These are phyloP conservation scores for Hippolais icterina DNA, from an alignment of 2,113 vertebrate species.

Conservation along the genomic window DNA sequence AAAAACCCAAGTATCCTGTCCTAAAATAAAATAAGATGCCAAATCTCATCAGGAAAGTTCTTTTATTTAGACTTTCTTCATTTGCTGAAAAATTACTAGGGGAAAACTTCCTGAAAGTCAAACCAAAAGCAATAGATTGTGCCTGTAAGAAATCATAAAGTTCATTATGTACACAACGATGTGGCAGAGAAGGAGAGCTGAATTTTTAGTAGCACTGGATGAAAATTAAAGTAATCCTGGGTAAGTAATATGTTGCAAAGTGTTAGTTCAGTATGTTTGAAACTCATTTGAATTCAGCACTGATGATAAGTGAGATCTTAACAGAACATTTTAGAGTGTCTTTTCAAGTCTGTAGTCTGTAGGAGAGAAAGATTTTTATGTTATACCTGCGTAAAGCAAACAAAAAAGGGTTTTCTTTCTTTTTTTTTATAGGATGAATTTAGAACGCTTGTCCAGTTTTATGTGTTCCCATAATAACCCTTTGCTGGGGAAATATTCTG, in stretches of 20 bases:
- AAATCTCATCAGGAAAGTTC: not conserved
- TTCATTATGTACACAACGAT: conserved; percentile 56
- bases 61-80: conserved; percentile 44
- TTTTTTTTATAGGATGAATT: not conserved
- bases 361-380: not conserved
- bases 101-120: conserved; percentile 57
- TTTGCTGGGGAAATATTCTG: not conserved
- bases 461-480: not conserved
- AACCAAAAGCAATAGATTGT: conserved; percentile 31
- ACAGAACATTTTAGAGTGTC: conserved; percentile 25
- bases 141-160: conserved; percentile 50
- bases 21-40: conserved; percentile 19
- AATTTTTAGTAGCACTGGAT: conserved; percentile 64
- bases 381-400: not conserved
- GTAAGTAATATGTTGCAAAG: conserved; percentile 61
- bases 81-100: conserved; percentile 51
- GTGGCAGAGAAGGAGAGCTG: conserved; percentile 20
- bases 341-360: conserved; percentile 7
- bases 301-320: conserved; percentile 21
- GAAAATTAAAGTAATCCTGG: conserved; percentile 69
- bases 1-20: not conserved
- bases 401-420: not conserved
- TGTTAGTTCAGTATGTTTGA: conserved; percentile 54
- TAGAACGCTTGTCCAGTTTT: not conserved
- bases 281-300: conserved; percentile 71